Base-by-base conservation (phyloP, 2,888 invertebrate species). In the Pemphredon lugubris region DNA sequence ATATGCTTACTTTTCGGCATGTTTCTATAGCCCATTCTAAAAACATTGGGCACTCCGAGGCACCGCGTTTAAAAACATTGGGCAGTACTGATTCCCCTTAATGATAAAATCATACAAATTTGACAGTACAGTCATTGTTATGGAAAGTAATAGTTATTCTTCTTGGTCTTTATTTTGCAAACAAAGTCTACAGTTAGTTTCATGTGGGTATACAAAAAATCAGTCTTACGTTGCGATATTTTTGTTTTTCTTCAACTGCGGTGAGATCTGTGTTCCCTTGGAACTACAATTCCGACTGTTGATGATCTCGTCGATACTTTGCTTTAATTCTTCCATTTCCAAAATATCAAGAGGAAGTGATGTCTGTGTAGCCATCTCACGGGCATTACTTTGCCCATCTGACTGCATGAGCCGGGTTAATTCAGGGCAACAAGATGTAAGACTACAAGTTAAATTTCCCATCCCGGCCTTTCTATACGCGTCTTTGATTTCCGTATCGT, bases 331-430 rank as follows among this genome's bases (percentile, higher is more conserved):
- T 45, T 89, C 89, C 88, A 89, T 88, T 68, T 90, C 89, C 16
- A 89, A 69, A 59, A 89, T 85, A 59, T 89, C 89, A 21, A 90
- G 79, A 0, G 89, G 88, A 7, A 89, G 63, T 0, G 88, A 88
- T 1, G 90, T 89, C 72, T 89, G 89, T 9, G 90, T 90, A 0
- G 89, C 86, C 61, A 89, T 89, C 83, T 90, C 90, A 13, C 89
- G 79, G 0, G 85, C 87, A 26, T 78, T 85, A 0, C 75, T 79
- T 37, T 85, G 84, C 4, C 71, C 63, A 11, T 88, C 87, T 2
- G 77, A 73, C 26, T 85, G 86, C 77, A 85, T 83, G 9, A 86
- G 79, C 48, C 84, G 75, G 0, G 80, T 77, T 20, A 88, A 73
- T 73, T 88, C 88, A 2, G 87, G 86, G 58, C 85, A 87, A 55